Evolutionary conservation across 2,797 vertebrate genomes (phyloP).

Genomic region (Carapus acus): DNA sequence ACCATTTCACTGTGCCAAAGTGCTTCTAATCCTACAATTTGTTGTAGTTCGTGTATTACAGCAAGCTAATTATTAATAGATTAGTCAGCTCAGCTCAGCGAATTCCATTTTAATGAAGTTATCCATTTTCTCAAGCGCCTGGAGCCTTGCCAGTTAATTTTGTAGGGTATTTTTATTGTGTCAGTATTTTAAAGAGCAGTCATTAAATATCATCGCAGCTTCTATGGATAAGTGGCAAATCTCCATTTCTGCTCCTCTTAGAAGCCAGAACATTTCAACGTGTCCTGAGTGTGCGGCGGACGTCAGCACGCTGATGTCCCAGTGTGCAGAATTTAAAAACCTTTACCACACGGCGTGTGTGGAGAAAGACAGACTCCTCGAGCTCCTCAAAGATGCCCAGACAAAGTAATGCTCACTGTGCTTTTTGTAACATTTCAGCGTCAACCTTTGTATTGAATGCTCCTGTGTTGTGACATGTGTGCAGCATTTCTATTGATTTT

Average conservation of each 20-base stretch:
- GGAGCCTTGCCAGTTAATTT: neutral
- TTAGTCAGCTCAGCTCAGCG: constrained; percentile 3
- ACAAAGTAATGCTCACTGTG: constrained; percentile 43
- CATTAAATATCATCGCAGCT: neutral
- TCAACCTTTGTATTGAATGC: neutral
- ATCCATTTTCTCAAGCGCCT: constrained; percentile 23
- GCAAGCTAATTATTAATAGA: constrained; percentile 11
- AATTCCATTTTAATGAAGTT: neutral
- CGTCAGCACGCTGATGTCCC: constrained; percentile 57
- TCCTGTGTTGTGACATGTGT: neutral
- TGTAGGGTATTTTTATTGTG: constrained; percentile 6
- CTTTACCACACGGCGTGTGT: constrained; percentile 69
- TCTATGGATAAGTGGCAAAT: too few species aligned
- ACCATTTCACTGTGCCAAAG: neutral
- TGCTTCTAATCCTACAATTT: neutral
- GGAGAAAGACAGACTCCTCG: constrained; percentile 73
- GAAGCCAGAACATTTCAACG: constrained; percentile 16
- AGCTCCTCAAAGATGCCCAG: constrained; percentile 66
- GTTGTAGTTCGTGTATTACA: neutral
- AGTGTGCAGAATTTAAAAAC: constrained; percentile 68
- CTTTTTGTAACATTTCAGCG: neutral
- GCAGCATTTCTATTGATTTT: neutral
- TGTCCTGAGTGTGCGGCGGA: constrained; percentile 50
- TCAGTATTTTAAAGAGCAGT: constrained; percentile 8
- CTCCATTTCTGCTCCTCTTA: constrained; percentile 20